A percentile compares a stretch with the other conserved stretches of the same genome.
Conservation (phyloP, 2,888 invertebrate genomes). For the Drosophila mercatorum region DNA sequence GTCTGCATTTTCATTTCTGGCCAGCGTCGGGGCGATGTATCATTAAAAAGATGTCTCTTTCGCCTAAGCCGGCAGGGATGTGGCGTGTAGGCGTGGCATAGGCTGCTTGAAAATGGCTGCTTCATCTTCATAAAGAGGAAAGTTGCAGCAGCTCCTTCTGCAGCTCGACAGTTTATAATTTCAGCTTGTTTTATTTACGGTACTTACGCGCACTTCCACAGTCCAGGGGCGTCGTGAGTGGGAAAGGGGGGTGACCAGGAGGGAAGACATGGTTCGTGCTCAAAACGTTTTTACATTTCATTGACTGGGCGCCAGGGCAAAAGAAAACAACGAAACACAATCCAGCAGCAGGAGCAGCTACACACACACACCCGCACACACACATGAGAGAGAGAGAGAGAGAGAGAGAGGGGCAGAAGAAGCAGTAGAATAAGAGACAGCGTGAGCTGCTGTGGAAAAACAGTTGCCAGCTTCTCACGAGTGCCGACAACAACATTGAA, state of each 20-base stretch:
- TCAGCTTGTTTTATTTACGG: constrained; percentile 72
- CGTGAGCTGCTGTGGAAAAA: constrained; percentile 30
- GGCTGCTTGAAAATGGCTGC: constrained; percentile 33
- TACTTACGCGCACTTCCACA: constrained; percentile 66
- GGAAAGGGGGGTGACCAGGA: background rate
- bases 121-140: constrained; percentile 28
- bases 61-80: background rate
- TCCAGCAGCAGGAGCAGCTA: constrained; percentile 10
- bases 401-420: constrained; percentile 14
- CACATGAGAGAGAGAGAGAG: constrained; percentile 21
- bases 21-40: constrained; percentile 51
- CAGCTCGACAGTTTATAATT: constrained; percentile 61
- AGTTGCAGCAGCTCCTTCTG: constrained; percentile 11
- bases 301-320: constrained; percentile 61
- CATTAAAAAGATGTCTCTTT: constrained; percentile 66
- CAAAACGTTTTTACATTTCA: constrained; percentile 79
- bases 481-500: constrained; percentile 72
- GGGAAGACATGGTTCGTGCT: constrained; percentile 73
- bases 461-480: constrained; percentile 61
- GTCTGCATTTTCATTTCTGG: constrained; percentile 44
- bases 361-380: constrained; percentile 21
- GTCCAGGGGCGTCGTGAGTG: background rate
- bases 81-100: background rate
- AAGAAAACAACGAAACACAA: constrained; percentile 45
- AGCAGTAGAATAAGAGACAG: constrained; percentile 23